Evolutionary conservation across 2,797 vertebrate species (phyloP).

Genomic region (Limosa lapponica): DNA sequence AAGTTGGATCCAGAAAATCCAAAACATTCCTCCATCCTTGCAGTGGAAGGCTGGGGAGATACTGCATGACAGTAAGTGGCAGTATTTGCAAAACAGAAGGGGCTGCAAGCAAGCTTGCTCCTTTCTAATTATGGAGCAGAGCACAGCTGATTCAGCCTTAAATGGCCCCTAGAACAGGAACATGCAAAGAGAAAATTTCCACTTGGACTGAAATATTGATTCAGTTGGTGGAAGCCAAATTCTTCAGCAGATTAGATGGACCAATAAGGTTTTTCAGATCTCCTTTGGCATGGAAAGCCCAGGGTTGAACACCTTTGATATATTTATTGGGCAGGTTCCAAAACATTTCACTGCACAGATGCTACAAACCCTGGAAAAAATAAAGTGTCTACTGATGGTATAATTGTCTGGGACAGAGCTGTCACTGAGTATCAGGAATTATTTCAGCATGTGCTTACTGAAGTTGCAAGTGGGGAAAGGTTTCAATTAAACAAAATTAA

Average conservation of each 20-base stretch:
- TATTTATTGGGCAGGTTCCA: neutral
- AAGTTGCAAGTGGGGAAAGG: constrained; percentile 25
- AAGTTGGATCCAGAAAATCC: neutral
- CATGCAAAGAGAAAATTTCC: neutral
- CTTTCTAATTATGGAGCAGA: constrained; percentile 29
- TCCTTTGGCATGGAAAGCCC: constrained; percentile 10
- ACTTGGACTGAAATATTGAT: constrained; percentile 33
- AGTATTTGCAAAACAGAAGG: constrained; percentile 49
- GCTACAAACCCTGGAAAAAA: constrained; percentile 17
- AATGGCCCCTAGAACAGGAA: constrained; percentile 39
- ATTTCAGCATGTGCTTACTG: neutral
- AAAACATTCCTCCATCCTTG: constrained; percentile 34
- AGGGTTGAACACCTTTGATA: neutral
- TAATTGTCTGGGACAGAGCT: constrained; percentile 33
- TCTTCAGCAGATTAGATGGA: constrained; percentile 38
- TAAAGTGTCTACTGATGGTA: constrained; percentile 14
- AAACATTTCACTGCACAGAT: constrained; percentile 32
- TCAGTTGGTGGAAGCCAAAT: constrained; percentile 8
- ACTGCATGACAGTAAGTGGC: constrained; percentile 43
- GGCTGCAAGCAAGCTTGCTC: neutral
- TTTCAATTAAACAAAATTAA: constrained; percentile 30
- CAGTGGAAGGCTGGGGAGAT: neutral
- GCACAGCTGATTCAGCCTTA: constrained; percentile 7
- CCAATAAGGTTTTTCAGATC: constrained; percentile 32
- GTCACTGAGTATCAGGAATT: constrained; percentile 19